Conservation (phyloP, 2,888 invertebrate species). For the Leptopilina syphax region DNA sequence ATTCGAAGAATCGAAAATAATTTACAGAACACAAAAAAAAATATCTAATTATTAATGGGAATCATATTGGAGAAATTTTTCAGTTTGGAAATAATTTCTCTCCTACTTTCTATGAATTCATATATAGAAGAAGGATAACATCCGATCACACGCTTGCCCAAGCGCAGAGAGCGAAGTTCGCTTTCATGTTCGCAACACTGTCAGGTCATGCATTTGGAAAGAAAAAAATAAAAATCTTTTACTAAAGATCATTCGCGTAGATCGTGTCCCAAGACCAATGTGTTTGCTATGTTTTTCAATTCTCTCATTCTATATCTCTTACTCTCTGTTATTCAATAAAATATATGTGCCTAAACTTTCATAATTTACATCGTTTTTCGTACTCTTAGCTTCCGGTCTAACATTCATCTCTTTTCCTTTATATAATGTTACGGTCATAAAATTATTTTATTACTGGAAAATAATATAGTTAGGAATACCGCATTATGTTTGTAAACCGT, state of each 20-base stretch:
- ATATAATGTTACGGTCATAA: background rate
- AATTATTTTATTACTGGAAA: background rate
- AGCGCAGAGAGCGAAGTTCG: constrained; percentile 22
- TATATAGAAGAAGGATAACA: constrained; percentile 22
- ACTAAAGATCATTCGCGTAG: background rate
- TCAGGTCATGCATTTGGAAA: constrained; percentile 3
- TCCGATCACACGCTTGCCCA: constrained; percentile 24
- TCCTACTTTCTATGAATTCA: constrained; percentile 19
- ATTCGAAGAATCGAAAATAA: no score
- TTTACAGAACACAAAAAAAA: no score
- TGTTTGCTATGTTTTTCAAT: constrained; percentile 2
- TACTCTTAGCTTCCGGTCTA: background rate
- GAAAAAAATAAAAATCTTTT: background rate
- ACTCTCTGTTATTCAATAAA: background rate
- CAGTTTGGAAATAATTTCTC: constrained; percentile 14
- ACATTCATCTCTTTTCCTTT: background rate
- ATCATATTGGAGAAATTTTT: background rate
- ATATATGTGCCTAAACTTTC: background rate
- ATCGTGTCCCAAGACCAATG: background rate
- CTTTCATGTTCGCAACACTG: constrained; percentile 29
- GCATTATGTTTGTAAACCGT: no score
- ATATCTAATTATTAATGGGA: no score
- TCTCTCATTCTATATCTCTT: background rate
- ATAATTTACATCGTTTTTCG: constrained; percentile 12
- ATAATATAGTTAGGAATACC: no score